phyloP scores from a whole-genome alignment of 2,113 vertebrate genomes.

The Caretta caretta region DNA sequence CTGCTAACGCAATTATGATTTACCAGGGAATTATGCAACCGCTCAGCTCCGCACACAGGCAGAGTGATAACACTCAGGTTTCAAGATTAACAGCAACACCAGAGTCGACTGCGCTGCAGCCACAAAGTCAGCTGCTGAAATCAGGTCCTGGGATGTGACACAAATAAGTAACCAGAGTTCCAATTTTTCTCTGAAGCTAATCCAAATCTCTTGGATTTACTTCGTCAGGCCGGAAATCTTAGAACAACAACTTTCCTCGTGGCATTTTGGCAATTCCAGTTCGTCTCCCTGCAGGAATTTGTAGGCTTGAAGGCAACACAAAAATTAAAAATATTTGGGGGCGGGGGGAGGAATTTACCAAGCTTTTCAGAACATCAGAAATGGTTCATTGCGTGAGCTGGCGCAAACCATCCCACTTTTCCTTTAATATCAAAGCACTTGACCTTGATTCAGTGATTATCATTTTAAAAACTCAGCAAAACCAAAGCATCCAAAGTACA shows the following conservation, averaged over 20 bases:
- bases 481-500: neutral
- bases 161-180: neutral
- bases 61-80: neutral
- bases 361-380: neutral
- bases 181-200: neutral
- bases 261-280: neutral
- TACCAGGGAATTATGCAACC: neutral
- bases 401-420: neutral
- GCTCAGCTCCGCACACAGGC: neutral
- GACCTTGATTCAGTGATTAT: neutral
- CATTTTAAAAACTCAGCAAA: neutral
- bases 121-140: neutral
- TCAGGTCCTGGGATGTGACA: neutral
- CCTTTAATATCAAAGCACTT: neutral
- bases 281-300: neutral
- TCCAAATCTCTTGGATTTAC: neutral
- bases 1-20: neutral
- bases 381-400: neutral
- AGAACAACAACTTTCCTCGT: accelerated
- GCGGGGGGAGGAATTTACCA: accelerated
- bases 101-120: neutral
- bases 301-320: neutral
- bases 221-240: neutral
- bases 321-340: neutral
- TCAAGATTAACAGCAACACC: neutral